Conservation (phyloP, 2,797 vertebrate species). For the Mycteria americana region DNA sequence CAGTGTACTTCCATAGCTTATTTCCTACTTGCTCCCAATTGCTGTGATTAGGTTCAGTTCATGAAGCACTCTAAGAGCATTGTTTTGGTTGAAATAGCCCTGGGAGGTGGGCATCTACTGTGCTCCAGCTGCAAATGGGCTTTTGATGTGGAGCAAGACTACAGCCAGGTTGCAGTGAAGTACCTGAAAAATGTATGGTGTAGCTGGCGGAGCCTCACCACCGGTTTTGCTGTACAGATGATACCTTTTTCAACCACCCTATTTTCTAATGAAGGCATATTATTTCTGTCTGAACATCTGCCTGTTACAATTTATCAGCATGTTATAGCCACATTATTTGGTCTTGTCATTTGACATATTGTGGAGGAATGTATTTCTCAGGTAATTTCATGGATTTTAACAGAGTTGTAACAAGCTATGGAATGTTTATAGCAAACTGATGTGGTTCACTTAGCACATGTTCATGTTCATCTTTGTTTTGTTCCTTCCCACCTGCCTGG, state of each 20-base stretch:
- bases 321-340: not conserved
- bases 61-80: not conserved
- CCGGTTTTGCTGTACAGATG: not conserved
- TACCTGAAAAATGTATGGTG: not conserved
- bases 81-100: not conserved
- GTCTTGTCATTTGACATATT: not conserved
- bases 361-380: not conserved
- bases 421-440: not conserved
- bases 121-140: not conserved
- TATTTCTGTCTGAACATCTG: not conserved
- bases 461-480: not conserved
- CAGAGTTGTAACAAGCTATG: not conserved
- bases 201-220: not conserved
- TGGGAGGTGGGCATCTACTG: not conserved
- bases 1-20: not conserved
- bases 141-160: not conserved
- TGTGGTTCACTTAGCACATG: not conserved
- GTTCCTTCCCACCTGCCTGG: not conserved
- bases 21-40: not conserved
- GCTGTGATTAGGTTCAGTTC: not conserved
- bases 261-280: not conserved
- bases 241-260: not conserved
- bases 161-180: not conserved
- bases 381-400: not conserved
- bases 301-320: not conserved